A percentile compares a stretch with the other conserved stretches of the same genome.
Evolutionary conservation across 64 coral and sea anemone species (phyloP).

Genomic region (Pocillopora verrucosa): DNA sequence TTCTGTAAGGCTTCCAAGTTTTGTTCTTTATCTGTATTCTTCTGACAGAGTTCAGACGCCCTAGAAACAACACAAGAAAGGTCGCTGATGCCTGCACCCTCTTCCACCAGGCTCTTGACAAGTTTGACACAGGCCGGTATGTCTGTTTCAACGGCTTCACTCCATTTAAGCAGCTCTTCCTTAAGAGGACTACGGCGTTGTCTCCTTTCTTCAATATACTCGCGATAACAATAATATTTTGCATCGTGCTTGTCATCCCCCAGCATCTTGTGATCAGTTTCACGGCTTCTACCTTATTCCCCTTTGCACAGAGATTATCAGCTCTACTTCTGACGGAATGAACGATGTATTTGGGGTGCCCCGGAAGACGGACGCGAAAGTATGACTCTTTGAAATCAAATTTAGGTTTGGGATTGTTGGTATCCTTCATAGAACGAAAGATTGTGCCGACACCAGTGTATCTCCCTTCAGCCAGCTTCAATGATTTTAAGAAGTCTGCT

Average conservation of each 20-base stretch:
- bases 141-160: background rate
- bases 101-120: constrained; percentile 33
- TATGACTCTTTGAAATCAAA: constrained; percentile 63
- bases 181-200: constrained; percentile 21
- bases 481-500: constrained; percentile 54
- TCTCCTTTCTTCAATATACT: background rate
- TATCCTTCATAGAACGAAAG: constrained; percentile 73
- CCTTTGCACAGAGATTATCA: constrained; percentile 64
- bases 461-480: constrained; percentile 69
- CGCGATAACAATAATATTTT: constrained; percentile 17
- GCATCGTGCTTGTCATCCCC: constrained; percentile 28
- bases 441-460: constrained; percentile 79
- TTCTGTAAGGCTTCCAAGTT: constrained; percentile 22
- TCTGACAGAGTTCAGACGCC: background rate
- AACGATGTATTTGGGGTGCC: constrained; percentile 69
- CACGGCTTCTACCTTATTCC: constrained; percentile 51
- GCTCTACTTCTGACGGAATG: constrained; percentile 38
- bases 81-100: constrained; percentile 49
- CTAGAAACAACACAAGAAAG: background rate
- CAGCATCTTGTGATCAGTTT: constrained; percentile 12
- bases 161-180: constrained; percentile 28
- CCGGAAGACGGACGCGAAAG: constrained; percentile 73
- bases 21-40: background rate
- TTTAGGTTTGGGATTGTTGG: constrained; percentile 51
- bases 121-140: constrained; percentile 21